A percentile compares a stretch with the other conserved stretches of the same genome.
Conservation (phyloP, 2,113 vertebrate species). For the Erythrolamprus reginae region DNA sequence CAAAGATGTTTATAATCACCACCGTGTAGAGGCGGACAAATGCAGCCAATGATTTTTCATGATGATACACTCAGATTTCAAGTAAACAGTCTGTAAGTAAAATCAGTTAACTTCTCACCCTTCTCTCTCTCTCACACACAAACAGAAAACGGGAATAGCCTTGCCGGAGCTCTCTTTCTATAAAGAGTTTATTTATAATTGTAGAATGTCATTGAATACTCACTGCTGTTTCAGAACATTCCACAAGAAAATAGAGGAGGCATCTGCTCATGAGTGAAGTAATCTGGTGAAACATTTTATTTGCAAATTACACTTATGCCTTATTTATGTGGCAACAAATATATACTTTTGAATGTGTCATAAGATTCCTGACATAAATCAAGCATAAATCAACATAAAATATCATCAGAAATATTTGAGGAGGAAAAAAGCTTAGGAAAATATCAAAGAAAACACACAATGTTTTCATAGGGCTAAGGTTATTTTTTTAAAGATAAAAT, state of each 20-base stretch:
- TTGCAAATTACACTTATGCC: not conserved
- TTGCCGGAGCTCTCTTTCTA: not conserved
- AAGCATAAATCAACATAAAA: not conserved
- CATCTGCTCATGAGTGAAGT: not conserved
- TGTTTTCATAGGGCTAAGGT: not conserved
- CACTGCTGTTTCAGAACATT: not conserved
- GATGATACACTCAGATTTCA: constrained; percentile 30
- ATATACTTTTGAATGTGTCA: not conserved
- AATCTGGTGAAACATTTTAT: not conserved
- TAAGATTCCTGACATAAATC: not conserved
- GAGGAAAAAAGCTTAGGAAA: not conserved
- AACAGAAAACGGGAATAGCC: not conserved
- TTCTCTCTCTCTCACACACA: not conserved
- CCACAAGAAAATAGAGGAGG: not conserved
- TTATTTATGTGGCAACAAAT: not conserved
- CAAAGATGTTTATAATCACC: constrained; percentile 39
- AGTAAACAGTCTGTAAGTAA: constrained; percentile 1
- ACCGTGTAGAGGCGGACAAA: not conserved
- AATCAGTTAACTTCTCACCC: not conserved
- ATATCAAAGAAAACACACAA: not conserved
- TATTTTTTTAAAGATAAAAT: not conserved
- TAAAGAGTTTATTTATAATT: not conserved
- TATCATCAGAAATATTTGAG: not conserved
- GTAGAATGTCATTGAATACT: not conserved
- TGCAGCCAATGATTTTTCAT: constrained; percentile 39